phyloP scores from a whole-genome alignment of 23 tunicate genomes.

The Aplidium turbinatum region DNA sequence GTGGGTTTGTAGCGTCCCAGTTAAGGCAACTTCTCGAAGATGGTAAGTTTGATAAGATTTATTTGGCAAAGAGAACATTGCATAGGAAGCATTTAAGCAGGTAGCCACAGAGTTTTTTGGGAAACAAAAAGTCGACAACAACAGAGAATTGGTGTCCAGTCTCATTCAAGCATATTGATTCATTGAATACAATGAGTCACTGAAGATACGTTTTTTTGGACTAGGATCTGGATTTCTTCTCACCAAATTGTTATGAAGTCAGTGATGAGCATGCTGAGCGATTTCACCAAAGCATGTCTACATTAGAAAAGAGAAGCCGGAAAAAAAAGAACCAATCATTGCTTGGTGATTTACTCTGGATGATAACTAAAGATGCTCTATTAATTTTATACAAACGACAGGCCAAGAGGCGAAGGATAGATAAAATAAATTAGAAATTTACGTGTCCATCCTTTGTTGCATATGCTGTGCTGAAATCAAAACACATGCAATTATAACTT shows the following conservation, averaged over 20 bases:
- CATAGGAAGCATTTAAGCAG: too few species aligned
- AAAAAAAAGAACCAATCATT: constrained; percentile 37
- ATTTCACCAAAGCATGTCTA: constrained; percentile 34
- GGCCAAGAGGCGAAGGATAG: constrained; percentile 39
- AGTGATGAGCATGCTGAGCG: constrained; percentile 42
- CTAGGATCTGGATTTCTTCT: constrained; percentile 40
- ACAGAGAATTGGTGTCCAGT: too few species aligned
- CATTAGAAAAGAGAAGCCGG: constrained; percentile 40
- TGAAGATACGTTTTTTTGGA: too few species aligned
- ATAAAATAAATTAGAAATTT: not conserved
- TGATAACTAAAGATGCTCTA: constrained; percentile 37
- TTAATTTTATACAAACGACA: constrained; percentile 29
- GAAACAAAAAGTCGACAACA: too few species aligned
- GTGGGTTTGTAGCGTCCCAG: too few species aligned
- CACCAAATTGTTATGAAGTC: constrained; percentile 32
- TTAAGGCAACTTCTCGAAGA: too few species aligned
- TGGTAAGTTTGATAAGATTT: too few species aligned
- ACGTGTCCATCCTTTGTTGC: constrained; percentile 14
- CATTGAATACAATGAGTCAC: too few species aligned
- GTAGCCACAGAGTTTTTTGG: too few species aligned
- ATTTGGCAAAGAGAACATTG: too few species aligned
- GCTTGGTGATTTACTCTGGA: constrained; percentile 35
- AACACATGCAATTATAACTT: not conserved
- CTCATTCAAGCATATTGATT: too few species aligned
- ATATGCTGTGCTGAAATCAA: not conserved